Conservation (phyloP, 2,888 invertebrate species). For the Drosophila aldrichi region DNA sequence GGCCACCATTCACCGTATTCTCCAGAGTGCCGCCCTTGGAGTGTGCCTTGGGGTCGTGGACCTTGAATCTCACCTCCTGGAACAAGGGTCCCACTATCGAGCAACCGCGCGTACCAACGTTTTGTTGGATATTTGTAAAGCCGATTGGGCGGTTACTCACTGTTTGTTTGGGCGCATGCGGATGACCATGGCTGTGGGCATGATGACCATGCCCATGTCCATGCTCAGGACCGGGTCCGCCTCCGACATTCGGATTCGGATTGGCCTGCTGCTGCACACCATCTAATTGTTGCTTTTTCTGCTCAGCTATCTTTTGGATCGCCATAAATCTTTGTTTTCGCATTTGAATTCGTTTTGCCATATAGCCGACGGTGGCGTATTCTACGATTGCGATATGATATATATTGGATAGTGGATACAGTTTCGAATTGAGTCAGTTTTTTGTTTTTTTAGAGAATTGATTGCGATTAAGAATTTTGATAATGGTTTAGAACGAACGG, state of each 20-base stretch:
- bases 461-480: slow-evolving; percentile 44
- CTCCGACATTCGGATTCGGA: slow-evolving; percentile 88
- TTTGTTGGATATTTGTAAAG: slow-evolving; percentile 86
- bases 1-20: slow-evolving; percentile 94
- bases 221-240: slow-evolving; percentile 84
- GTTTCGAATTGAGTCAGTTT: slow-evolving; percentile 67
- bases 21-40: slow-evolving; percentile 96
- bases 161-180: slow-evolving; percentile 86
- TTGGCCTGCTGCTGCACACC: slow-evolving; percentile 91
- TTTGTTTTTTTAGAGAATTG: slow-evolving; percentile 39
- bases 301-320: slow-evolving; percentile 96
- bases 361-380: slow-evolving; percentile 98
- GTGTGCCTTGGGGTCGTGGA: slow-evolving; percentile 96
- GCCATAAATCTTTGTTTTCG: slow-evolving; percentile 96
- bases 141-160: slow-evolving; percentile 86
- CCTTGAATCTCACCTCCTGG: slow-evolving; percentile 98
- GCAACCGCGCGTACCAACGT: slow-evolving; percentile 86
- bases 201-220: slow-evolving; percentile 86
- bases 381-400: slow-evolving; percentile 87
- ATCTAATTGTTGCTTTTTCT: slow-evolving; percentile 94
- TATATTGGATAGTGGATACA: slow-evolving; percentile 63
- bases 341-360: slow-evolving; percentile 99
- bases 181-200: slow-evolving; percentile 86
- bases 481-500: slow-evolving; percentile 51
- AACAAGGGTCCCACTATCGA: slow-evolving; percentile 89